Evolutionary conservation across 2,797 vertebrate species (phyloP), one percentile per base, ranked within the genome.

Genomic region (Tiaroga cobitis): DNA sequence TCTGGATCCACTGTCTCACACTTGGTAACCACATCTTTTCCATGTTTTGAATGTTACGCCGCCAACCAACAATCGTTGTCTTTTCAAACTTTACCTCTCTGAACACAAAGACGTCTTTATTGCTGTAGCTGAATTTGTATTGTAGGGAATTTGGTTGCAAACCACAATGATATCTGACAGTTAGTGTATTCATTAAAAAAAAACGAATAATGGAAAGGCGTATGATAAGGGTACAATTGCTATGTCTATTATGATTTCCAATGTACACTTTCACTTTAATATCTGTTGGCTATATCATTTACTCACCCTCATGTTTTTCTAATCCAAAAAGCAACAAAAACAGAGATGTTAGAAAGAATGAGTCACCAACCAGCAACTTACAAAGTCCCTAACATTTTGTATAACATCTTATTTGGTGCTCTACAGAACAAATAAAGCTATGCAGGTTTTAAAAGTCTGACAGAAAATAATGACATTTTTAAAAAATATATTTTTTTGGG

Each of bases 21-120:
- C 51, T 26, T 56, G 18, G 51, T 32, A 67, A 39, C 37, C 16
- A 34, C 78, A 73, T 65, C 21, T 49, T 78, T 63, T 34, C 49
- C 39, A 34, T 76, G 46, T 67, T 69, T 63, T 24, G 26, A 5
- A 32, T 83, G 43, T 8, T 68, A 59, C 8, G 16, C 77, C 13
- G 16, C 34, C 18, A 77, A n/a, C 49, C 41, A 79, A 21, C 21
- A 46, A 3, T 65, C n/a, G 29, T 54, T 69, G 43, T 54, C 54
- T 73, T 77, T 80, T 39, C n/a, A 32, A 51, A 77, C 54, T 67
- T 85, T 13, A 84, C 3, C 67, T 75, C 32, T 72, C 29, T 29
- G 19, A 82, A 34, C 32, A 84, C 79, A 87, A 87, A 82, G 19
- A 51, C 21, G 8, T 61, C 85, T 80, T 85, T 86, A 78, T 84